phyloP scores from a whole-genome alignment of 1,140 invertebrate genomes.

The Tachypleus tridentatus region DNA sequence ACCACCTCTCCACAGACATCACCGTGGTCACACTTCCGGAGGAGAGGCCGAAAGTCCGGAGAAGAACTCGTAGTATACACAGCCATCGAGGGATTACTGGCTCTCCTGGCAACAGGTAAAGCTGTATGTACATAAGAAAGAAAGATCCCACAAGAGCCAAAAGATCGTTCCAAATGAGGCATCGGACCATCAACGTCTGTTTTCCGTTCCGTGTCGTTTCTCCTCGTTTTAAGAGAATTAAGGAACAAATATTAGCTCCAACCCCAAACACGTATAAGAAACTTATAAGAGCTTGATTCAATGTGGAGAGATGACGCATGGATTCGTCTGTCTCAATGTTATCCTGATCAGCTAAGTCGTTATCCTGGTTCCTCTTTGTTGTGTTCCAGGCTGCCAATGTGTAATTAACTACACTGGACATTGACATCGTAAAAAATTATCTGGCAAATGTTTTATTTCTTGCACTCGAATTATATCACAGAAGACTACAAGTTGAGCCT shows the following conservation, averaged over 20 bases:
- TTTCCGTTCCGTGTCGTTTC: slow-evolving; percentile 48
- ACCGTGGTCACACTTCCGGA: slow-evolving; percentile 74
- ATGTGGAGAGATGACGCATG: slow-evolving; percentile 9
- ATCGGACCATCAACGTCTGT: slow-evolving; percentile 63
- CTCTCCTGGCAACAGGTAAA: slow-evolving; percentile 33
- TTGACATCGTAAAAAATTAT: no score
- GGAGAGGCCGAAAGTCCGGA: slow-evolving; percentile 66
- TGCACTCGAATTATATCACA: no score
- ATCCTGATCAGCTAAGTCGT: no score
- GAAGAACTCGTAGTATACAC: slow-evolving; percentile 56
- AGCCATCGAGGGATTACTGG: slow-evolving; percentile 19
- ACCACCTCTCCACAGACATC: slow-evolving; percentile 72
- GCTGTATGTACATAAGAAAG: slow-evolving; percentile 43
- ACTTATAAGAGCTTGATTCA: slow-evolving; percentile 38
- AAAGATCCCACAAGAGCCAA: slow-evolving; percentile 45
- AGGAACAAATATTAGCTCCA: slow-evolving; percentile 44
- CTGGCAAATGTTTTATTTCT: no score
- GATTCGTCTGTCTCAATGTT: background rate
- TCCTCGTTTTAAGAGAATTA: slow-evolving; percentile 43
- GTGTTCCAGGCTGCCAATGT: no score
- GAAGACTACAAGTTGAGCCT: no score
- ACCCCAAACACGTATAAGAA: slow-evolving; percentile 44
- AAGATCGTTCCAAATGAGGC: slow-evolving; percentile 63
- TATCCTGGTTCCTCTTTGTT: no score
- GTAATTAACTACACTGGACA: no score